Evolutionary conservation across 2,888 invertebrate species (phyloP), one percentile per base, ranked within the genome.

Genomic region (Drosophila sordidula): DNA sequence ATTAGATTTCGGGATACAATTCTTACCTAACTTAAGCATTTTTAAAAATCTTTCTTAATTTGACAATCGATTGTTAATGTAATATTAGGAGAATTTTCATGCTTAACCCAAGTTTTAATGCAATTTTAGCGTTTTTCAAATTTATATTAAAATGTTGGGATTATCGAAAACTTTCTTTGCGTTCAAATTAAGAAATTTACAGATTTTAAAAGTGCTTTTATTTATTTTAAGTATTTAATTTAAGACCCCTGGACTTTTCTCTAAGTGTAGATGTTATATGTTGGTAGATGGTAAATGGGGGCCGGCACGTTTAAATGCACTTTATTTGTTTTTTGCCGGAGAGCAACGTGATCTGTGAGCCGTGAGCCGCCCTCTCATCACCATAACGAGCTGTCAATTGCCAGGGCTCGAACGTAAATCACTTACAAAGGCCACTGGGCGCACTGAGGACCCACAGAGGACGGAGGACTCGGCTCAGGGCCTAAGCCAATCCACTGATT

Each of bases 371-470:
- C 76, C 77, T 76, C 61, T 70, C 67, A 62, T 75, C 72, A 71
- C 67, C 61, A 67, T 67, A 68, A 79, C 73, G 61, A 77, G 70
- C 78, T 78, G 78, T 78, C 78, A 78, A 78, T 78, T 80, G 77
- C 38, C 39, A 46, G 38, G 47, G 71, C 57, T 67, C 44, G 79
- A 57, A 78, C 79, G 77, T 78, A 77, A 78, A 79, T 79, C 68
- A 79, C 63, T 76, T 58, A 66, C 71, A 54, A 39, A 51, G 57
- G 66, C 57, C 57, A 46, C 54, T 49, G 47, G 34, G 12, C 34
- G 22, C 38, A 16, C 32, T 25, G 34, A 38, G 29, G 16, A 41
- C 36, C 25, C 14, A 22, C 54, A 52, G 32, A 44, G 41, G 39
- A 63, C 54, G 49, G 32, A 44, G 41, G 39, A 63, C 44, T 26